A percentile compares a stretch with the other conserved stretches of the same genome.
Conservation (phyloP, 2,797 vertebrate genomes). For the Gobionotothen gibberifrons region DNA sequence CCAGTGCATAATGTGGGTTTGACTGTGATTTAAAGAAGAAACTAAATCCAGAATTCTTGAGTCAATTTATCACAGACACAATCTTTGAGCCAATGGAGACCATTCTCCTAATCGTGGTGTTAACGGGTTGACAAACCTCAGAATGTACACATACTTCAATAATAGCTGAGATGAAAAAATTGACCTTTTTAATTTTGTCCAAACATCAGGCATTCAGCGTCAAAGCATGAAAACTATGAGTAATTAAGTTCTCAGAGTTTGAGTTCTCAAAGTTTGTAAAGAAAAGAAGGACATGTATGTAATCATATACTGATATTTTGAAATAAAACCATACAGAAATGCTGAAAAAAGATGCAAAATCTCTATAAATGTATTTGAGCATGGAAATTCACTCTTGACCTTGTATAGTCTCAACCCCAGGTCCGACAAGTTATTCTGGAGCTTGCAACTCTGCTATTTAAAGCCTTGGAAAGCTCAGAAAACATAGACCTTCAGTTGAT, state of each 20-base stretch:
- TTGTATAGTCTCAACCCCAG: not conserved
- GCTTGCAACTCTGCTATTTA: not conserved
- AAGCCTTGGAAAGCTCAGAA: not conserved
- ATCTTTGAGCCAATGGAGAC: constrained; percentile 7
- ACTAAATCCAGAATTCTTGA: not conserved
- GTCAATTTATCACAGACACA: not conserved
- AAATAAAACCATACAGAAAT: not conserved
- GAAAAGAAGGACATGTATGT: not conserved
- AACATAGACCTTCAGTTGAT: not conserved
- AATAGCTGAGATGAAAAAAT: too few relatives aligned
- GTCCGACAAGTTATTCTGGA: not conserved
- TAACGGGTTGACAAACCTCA: not conserved
- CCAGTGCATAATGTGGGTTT: not conserved
- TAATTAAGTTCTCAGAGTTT: not conserved
- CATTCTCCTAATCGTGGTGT: not conserved
- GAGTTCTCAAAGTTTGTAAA: not conserved
- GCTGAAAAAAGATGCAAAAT: not conserved
- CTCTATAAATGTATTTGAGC: not conserved
- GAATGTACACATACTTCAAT: not conserved
- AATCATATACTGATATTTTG: not conserved
- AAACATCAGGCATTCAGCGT: too few relatives aligned
- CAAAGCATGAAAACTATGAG: too few relatives aligned
- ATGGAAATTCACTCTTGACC: not conserved
- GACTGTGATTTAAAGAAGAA: constrained; percentile 22
- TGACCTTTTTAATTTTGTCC: too few relatives aligned